Evolutionary conservation across 2,797 vertebrate genomes (phyloP).

Genomic region (Gobio occitaniae): DNA sequence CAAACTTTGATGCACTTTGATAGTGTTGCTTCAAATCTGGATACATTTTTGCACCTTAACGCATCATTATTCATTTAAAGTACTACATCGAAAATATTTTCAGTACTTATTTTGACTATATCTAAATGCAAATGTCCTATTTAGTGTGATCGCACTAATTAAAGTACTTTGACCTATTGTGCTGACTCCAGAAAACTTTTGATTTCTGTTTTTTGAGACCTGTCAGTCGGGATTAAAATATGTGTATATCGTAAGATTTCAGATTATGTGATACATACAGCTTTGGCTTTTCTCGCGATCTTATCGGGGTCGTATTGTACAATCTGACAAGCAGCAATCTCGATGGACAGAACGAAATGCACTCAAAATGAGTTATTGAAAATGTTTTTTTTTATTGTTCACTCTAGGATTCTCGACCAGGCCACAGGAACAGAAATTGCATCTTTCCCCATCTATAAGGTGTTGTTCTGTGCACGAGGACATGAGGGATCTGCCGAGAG

Average conservation of each 20-base stretch:
- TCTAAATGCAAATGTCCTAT: neutral
- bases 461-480: constrained; percentile 93
- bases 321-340: neutral
- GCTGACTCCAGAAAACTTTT: neutral
- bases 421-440: constrained; percentile 86
- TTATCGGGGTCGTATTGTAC: neutral
- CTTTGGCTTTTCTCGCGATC: neutral
- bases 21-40: neutral
- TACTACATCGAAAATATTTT: neutral
- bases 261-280: neutral
- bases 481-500: constrained; percentile 86
- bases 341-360: neutral
- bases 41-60: neutral
- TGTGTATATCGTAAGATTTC: neutral
- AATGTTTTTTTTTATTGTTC: neutral
- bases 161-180: neutral
- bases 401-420: constrained; percentile 88
- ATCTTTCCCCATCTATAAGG: constrained; percentile 95
- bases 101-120: neutral
- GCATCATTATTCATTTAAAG: neutral
- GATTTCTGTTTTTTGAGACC: neutral
- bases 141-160: neutral
- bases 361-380: neutral
- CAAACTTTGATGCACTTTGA: neutral
- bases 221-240: neutral